These are phyloP conservation scores for Fregetta grallaria DNA, from an alignment of 2,113 vertebrate species.

Conservation along the genomic window DNA sequence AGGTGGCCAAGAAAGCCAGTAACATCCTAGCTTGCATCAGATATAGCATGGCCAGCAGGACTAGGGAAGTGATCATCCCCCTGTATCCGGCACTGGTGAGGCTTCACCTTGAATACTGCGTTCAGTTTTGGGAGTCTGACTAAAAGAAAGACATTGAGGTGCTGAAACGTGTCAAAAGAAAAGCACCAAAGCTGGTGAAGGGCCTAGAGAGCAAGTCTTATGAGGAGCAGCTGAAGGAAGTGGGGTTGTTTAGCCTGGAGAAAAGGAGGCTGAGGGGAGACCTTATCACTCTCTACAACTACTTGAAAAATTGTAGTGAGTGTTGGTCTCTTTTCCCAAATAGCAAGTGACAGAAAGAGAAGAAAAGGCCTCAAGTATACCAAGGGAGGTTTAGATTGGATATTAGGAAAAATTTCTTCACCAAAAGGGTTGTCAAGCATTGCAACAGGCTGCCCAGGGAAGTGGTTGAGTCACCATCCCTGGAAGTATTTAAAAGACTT, in stretches of 20 bases:
- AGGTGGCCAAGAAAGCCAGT: neutral
- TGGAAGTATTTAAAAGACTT: rapidly evolving
- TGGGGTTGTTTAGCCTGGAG: neutral
- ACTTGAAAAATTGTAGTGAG: neutral
- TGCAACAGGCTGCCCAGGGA: neutral
- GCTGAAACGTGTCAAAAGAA: neutral
- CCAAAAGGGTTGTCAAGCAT: neutral
- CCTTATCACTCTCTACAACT: neutral
- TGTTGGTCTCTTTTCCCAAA: neutral
- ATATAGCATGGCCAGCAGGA: neutral
- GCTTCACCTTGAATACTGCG: rapidly evolving
- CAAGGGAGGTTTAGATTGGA: neutral
- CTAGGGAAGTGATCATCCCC: rapidly evolving
- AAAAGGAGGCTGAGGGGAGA: neutral
- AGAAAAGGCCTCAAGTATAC: neutral
- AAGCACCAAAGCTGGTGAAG: neutral
- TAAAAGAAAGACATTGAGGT: neutral
- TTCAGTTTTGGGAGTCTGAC: neutral
- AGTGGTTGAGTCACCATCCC: neutral
- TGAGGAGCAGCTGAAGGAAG: neutral
- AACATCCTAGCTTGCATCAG: neutral
- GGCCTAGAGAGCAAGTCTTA: neutral
- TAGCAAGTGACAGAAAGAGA: neutral
- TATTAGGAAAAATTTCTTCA: neutral
- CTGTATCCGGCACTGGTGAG: neutral